A percentile compares a stretch with the other conserved stretches of the same genome.
Conservation (phyloP, 2,797 vertebrate genomes). For the Acanthurus tractus region DNA sequence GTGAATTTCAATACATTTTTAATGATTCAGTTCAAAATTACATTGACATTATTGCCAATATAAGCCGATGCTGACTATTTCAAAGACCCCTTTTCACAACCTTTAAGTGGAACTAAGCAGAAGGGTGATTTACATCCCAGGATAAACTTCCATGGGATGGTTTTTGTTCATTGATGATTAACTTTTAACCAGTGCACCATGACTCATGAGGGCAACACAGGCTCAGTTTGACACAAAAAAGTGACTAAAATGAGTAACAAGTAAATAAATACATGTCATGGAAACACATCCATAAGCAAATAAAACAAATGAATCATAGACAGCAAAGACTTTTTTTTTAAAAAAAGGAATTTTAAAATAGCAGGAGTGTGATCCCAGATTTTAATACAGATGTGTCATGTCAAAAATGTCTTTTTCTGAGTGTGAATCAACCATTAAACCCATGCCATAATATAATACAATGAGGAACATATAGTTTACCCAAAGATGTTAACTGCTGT, state of each 20-base stretch:
- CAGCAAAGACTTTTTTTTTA: conserved; percentile 25
- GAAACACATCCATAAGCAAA: conserved; percentile 62
- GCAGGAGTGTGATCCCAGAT: conserved; percentile 44
- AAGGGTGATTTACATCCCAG: conserved; percentile 6
- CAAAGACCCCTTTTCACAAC: conserved; percentile 9
- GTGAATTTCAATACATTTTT: conserved; percentile 13
- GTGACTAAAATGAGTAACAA: conserved; percentile 55
- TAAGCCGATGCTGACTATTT: conserved; percentile 11
- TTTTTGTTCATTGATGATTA: conserved; percentile 43
- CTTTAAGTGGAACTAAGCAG: conserved; percentile 4
- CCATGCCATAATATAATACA: conserved; percentile 17
- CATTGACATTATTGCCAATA: conserved; percentile 26
- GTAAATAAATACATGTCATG: conserved; percentile 79
- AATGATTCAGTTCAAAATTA: conserved; percentile 41
- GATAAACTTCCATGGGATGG: conserved; percentile 15
- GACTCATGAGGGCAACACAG: conserved; percentile 61
- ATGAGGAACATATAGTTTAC: conserved; percentile 28
- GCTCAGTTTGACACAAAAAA: conserved; percentile 71
- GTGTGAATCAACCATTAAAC: conserved; percentile 21
- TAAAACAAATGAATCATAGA: conserved; percentile 54
- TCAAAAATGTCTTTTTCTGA: conserved; percentile 16
- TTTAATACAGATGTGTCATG: conserved; percentile 6
- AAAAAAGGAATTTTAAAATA: conserved; percentile 25
- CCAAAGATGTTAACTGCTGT: conserved; percentile 27
- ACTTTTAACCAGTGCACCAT: conserved; percentile 53